Base-by-base conservation (phyloP, 2,888 invertebrate species). In the Eretmocerus hayati region DNA sequence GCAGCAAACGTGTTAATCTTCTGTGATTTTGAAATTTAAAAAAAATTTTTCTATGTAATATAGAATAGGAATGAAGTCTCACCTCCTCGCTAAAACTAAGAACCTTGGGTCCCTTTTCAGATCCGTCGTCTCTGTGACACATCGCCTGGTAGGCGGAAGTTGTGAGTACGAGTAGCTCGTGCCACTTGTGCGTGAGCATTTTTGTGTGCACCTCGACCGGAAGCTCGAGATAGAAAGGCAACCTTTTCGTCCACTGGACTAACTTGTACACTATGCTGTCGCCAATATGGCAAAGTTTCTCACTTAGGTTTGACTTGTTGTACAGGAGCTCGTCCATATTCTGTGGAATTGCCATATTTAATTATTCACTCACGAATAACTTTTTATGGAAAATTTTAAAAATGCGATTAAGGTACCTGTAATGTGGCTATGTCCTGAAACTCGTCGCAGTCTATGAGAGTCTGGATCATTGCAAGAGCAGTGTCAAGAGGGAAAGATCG, bases 201-300 rank as follows among this genome's bases (percentile, higher is more conserved):
- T 91, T 87, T 56, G 95, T 95, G 74, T 93, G 94, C 60, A 91
- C 89, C 75, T 94, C 91, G 65, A 95, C 90, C 44, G 96, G 95
- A 61, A 97, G 84, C 75, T 96, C 93, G 73, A 87, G 80, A 73
- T 95, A 97, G 76, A 97, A 97, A 50, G 97, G 96, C 74, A 97
- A 77, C 75, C 93, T 85, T 75, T 95, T 95, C 65, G 96, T 96
- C 97, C 97, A 97, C 74, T 94, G 93, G 59, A 97, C 96, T 77
- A 97, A 82, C 76, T 95, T 94, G 77, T 91, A 92, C 50, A 97
- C 96, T 66, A 97, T 96, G 59, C 93, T 94, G 77, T 97, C 96
- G 44, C 96, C 95, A 67, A 96, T 91, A 74, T 88, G 90, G 77
- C 92, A 92, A 62, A 95, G 80, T 73, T 88, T 92, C 72, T 91